These are phyloP conservation scores for Bombus affinis DNA, from an alignment of 1,140 invertebrate species.

Conservation along the genomic window DNA sequence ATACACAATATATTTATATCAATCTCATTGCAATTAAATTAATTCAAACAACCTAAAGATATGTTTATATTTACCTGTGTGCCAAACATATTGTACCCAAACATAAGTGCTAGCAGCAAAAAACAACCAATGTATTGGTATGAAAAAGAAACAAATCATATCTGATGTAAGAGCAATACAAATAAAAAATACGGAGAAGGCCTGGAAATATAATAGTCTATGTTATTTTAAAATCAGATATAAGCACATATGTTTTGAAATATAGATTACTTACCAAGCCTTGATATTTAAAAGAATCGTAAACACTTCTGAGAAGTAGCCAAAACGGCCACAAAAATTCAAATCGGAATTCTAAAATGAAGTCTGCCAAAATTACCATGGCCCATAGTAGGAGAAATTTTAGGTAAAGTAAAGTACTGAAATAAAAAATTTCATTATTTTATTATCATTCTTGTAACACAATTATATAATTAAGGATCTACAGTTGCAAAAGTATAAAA, in stretches of 20 bases:
- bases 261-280: conserved; percentile 93
- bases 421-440: conserved; percentile 79
- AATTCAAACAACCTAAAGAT: not conserved
- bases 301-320: conserved; percentile 96
- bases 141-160: conserved; percentile 99
- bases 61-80: conserved; percentile 90
- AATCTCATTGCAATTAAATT: conserved; percentile 16
- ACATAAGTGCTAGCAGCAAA: conserved; percentile 99
- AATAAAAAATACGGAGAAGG: conserved; percentile 99
- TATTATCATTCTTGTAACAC: not conserved
- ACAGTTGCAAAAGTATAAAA: too few relatives aligned
- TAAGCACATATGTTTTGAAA: conserved; percentile 82
- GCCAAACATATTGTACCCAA: conserved; percentile 99
- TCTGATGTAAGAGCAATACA: conserved; percentile 99
- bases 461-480: not conserved
- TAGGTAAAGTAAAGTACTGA: conserved; percentile 96
- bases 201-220: conserved; percentile 86
- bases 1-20: conserved; percentile 20
- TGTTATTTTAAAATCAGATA: conserved; percentile 17
- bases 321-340: conserved; percentile 99
- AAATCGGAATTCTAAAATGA: conserved; percentile 99
- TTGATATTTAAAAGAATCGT: conserved; percentile 99
- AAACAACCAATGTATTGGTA: conserved; percentile 98
- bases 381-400: conserved; percentile 98
- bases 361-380: conserved; percentile 97